Evolutionary conservation across 2,113 vertebrate genomes (phyloP).

Genomic region (Mungos mungo): DNA sequence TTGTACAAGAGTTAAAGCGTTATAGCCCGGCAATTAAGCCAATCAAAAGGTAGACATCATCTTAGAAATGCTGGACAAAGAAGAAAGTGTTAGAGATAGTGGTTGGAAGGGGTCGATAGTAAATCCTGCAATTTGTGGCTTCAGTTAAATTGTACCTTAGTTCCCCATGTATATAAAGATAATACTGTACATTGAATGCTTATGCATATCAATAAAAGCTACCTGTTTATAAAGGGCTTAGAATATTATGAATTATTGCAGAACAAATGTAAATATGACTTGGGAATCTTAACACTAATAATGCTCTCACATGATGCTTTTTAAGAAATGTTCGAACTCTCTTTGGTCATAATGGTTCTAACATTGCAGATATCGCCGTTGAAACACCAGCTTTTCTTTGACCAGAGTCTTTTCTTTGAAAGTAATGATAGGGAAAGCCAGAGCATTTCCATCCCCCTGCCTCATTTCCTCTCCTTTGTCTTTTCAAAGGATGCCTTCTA

Average conservation of each 20-base stretch:
- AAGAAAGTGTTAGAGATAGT: background rate
- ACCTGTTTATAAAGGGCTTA: background rate
- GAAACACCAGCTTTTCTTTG: background rate
- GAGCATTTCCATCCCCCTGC: background rate
- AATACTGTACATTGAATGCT: background rate
- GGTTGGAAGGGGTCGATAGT: background rate
- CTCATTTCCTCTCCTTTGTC: background rate
- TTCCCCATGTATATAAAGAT: background rate
- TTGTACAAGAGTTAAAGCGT: background rate
- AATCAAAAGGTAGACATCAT: background rate
- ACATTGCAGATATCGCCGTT: background rate
- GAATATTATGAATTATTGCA: slow-evolving; percentile 10
- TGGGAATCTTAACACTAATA: background rate
- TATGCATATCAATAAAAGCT: background rate
- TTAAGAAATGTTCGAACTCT: background rate
- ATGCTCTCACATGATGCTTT: background rate
- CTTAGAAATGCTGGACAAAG: background rate
- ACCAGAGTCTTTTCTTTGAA: background rate
- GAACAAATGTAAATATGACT: background rate
- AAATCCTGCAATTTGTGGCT: background rate
- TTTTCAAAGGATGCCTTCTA: background rate
- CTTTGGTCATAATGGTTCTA: background rate
- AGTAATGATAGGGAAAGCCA: background rate
- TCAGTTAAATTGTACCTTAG: background rate
- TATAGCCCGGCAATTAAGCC: background rate